A percentile compares a stretch with the other conserved stretches of the same genome.
These are phyloP conservation scores for Clanis bilineata DNA, from an alignment of 2,888 invertebrate species.

Conservation along the genomic window DNA sequence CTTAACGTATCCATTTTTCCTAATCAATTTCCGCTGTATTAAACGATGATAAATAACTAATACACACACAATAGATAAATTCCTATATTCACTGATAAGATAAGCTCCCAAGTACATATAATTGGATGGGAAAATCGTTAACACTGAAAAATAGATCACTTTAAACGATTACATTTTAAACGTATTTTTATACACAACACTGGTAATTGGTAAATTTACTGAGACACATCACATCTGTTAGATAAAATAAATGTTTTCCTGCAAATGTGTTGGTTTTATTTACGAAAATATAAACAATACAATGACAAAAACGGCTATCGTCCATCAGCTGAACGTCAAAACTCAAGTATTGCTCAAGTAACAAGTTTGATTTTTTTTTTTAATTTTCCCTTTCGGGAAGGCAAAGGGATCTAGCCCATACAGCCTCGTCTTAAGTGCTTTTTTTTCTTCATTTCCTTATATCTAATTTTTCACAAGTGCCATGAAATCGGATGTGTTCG, in stretches of 20 bases:
- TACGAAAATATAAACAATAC: neutral
- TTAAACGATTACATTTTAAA: neutral
- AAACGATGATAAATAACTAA: slow-evolving; percentile 24
- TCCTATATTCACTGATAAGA: slow-evolving; percentile 43
- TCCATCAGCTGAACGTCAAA: neutral
- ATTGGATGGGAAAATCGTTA: slow-evolving; percentile 8
- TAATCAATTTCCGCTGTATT: slow-evolving; percentile 19
- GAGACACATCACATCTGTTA: neutral
- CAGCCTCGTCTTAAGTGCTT: too few species aligned
- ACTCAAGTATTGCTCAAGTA: too few species aligned
- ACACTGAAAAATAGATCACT: neutral
- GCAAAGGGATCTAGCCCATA: too few species aligned
- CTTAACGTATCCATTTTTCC: slow-evolving; percentile 57
- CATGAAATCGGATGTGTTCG: too few species aligned
- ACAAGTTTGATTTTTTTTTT: too few species aligned
- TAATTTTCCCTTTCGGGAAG: too few species aligned
- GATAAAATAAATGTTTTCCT: neutral
- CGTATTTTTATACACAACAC: neutral
- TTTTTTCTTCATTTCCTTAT: too few species aligned
- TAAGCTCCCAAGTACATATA: slow-evolving; percentile 27
- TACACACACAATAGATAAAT: slow-evolving; percentile 28
- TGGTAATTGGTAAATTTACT: neutral
- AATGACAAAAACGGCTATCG: neutral
- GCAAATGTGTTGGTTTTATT: neutral
- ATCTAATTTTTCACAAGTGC: too few species aligned